Base-by-base conservation (phyloP, 2,888 invertebrate genomes). In the Coleophora deauratella region DNA sequence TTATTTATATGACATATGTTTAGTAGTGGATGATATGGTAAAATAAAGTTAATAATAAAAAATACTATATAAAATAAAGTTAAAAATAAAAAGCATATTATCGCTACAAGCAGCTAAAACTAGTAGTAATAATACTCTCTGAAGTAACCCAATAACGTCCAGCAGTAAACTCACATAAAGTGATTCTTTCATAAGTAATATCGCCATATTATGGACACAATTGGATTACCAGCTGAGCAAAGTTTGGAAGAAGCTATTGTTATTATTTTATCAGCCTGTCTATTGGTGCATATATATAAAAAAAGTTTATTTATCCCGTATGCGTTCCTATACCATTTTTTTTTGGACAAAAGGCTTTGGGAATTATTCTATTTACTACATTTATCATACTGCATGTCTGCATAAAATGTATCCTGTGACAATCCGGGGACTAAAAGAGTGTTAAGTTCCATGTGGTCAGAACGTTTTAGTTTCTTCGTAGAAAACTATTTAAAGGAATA, bases 121-220 rank as follows among this genome's bases (percentile, higher is more conserved):
- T 52, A 47, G 52, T 48, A 51, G 52, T 47, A 50, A 54, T 42
- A n/a, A 46, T 47, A 51, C 45, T 55, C 49, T 27, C n/a, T 37
- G 53, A 60, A 60, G 47, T 59, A 58, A 49, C 44, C 49, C 53
- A 62, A 62, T 60, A 62, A 58, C 51, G 51, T 46, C 52, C 41
- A 44, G 42, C 49, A 49, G 48, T 47, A 53, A 51, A 46, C 50
- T 50, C 47, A 51, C 51, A 51, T 55, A 55, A 61, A 64, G 57
- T 52, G 54, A 57, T 59, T 63, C 57, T 60, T 59, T 57, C 49
- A 45, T 50, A 53, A 60, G 59, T 58, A 58, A 59, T 62, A 62
- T 59, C 49, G 51, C 55, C 45, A 54, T 50, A 50, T 53, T 47
- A 51, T 6, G 21, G 21, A 21, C 6, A 31, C 9, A 31, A 60